phyloP scores from a whole-genome alignment of 2,797 vertebrate species.

The Malurus leucopterus region DNA sequence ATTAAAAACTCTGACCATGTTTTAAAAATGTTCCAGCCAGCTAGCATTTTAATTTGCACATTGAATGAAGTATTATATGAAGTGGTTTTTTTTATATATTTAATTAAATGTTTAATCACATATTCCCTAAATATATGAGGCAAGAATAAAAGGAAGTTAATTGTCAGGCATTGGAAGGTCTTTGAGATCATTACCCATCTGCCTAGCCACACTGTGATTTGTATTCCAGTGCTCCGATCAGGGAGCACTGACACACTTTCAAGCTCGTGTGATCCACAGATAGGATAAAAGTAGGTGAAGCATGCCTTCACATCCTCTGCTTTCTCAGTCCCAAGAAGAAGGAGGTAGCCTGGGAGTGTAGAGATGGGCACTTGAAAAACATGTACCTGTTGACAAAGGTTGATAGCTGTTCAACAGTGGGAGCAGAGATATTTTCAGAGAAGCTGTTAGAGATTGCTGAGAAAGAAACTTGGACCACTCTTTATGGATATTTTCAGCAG shows the following conservation, averaged over 20 bases:
- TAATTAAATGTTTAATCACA: not conserved
- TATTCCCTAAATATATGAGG: not conserved
- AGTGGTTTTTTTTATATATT: not conserved
- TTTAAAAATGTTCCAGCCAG: not conserved
- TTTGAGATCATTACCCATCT: not conserved
- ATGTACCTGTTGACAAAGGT: not conserved
- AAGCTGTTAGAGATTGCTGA: not conserved
- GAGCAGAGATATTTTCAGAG: not conserved
- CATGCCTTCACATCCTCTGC: not conserved
- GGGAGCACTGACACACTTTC: not conserved
- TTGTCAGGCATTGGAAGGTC: not conserved
- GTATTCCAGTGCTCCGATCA: not conserved
- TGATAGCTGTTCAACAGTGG: not conserved
- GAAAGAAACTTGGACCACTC: not conserved
- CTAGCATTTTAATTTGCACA: not conserved
- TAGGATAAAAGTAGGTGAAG: not conserved
- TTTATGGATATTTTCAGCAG: not conserved
- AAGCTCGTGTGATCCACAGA: accelerated
- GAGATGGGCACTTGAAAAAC: not conserved
- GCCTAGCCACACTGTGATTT: not conserved
- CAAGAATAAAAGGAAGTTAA: not conserved
- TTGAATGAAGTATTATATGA: not conserved
- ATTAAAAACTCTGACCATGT: not conserved
- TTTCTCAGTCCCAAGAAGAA: not conserved
- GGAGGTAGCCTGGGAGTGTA: not conserved